phyloP scores from a whole-genome alignment of 2,797 vertebrate species.

The Pangasius djambal region DNA sequence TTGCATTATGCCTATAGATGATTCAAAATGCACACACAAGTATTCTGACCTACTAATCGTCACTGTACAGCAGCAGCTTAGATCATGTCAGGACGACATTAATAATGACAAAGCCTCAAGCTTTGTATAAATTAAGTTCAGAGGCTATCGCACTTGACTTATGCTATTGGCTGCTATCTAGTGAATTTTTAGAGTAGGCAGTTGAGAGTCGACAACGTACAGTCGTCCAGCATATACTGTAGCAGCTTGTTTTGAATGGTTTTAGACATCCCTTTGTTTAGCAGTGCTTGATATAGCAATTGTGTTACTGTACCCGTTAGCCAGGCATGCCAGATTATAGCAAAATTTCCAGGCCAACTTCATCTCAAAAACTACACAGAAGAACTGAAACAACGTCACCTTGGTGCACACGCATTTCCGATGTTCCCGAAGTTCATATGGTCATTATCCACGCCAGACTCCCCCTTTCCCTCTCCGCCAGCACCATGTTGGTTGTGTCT shows the following conservation, averaged over 20 bases:
- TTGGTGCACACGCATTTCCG: background rate
- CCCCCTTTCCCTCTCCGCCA: background rate
- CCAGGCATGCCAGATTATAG: background rate
- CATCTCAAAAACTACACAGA: background rate
- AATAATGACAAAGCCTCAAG: background rate
- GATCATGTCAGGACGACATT: background rate
- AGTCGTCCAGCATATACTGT: background rate
- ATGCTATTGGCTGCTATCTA: background rate
- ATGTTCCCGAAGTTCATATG: background rate
- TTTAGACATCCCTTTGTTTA: background rate
- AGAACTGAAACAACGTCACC: background rate
- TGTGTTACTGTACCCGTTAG: background rate
- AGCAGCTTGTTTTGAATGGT: background rate
- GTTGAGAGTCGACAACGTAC: no score
- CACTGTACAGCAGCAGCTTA: background rate
- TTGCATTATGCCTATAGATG: background rate
- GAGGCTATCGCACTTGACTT: background rate
- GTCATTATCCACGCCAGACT: background rate
- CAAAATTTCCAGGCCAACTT: background rate
- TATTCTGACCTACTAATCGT: background rate
- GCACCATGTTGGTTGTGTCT: no score
- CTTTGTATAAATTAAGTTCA: background rate
- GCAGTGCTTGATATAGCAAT: background rate
- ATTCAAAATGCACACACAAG: background rate
- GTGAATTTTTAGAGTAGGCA: background rate